Evolutionary conservation across 2,113 vertebrate genomes (phyloP).

Genomic region (Benitochromis conjunctus): DNA sequence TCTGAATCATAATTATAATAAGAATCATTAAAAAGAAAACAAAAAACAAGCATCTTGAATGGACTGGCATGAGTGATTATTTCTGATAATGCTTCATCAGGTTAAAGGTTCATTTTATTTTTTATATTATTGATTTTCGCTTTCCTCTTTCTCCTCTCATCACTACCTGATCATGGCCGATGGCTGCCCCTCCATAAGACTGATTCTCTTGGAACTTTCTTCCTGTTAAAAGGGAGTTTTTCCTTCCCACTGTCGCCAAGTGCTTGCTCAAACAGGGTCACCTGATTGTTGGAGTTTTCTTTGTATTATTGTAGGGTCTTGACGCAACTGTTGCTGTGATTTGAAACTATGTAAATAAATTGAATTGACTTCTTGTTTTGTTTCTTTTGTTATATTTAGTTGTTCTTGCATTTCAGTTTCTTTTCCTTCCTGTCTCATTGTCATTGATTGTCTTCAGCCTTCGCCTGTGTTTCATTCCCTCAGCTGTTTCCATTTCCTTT

Average conservation of each 20-base stretch:
- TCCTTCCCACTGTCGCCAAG: background rate
- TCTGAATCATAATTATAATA: background rate
- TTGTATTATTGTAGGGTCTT: background rate
- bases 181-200: background rate
- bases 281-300: background rate
- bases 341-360: background rate
- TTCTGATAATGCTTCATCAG: background rate
- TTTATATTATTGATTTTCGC: background rate
- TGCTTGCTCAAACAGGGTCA: background rate
- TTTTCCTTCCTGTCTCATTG: fast-evolving
- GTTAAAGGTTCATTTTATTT: background rate
- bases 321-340: background rate
- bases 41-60: background rate
- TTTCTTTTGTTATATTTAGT: background rate
- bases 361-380: background rate
- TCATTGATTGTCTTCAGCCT: background rate
- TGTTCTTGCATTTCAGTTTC: background rate
- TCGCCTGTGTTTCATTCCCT: background rate
- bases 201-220: background rate
- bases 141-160: background rate
- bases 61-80: fast-evolving
- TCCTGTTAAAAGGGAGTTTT: background rate
- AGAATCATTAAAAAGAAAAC: background rate
- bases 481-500: background rate
- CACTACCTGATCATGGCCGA: background rate